phyloP scores from a whole-genome alignment of 1,140 invertebrate genomes.

The Drosophila willistoni region DNA sequence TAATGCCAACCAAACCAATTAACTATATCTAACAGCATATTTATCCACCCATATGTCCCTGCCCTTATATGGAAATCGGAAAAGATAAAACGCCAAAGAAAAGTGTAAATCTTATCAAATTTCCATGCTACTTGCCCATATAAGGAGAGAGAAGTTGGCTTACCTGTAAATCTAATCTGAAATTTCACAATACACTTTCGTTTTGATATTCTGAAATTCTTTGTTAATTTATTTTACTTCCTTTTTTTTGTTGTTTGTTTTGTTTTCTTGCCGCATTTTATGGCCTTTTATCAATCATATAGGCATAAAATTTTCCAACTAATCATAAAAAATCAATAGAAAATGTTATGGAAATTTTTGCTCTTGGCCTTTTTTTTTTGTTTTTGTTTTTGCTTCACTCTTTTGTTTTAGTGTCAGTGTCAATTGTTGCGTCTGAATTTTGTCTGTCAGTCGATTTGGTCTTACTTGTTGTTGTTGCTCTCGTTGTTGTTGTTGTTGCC shows the following conservation, averaged over 20 bases:
- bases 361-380: conserved; percentile 1
- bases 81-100: conserved; percentile 2
- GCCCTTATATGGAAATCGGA: conserved; percentile 45
- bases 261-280: conserved; percentile 34
- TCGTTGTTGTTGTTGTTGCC: conserved; percentile 27
- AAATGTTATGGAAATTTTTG: conserved; percentile 56
- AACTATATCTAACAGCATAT: conserved; percentile 18
- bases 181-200: conserved; percentile 33
- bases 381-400: conserved; percentile 12
- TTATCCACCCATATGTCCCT: conserved; percentile 24
- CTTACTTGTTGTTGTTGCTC: background rate
- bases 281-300: conserved; percentile 10
- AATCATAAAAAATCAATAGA: conserved; percentile 46
- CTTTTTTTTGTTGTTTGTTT: background rate
- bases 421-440: conserved; percentile 48
- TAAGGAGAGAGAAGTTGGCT: conserved; percentile 2
- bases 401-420: conserved; percentile 68
- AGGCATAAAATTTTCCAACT: conserved; percentile 34
- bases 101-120: conserved; percentile 9
- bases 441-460: background rate
- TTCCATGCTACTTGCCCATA: conserved; percentile 10
- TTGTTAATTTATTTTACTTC: background rate
- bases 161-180: background rate
- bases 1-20: background rate
- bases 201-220: background rate